A percentile compares a stretch with the other conserved stretches of the same genome.
Evolutionary conservation across 1,140 invertebrate species (phyloP).

Genomic region (Zaprionus davidi): DNA sequence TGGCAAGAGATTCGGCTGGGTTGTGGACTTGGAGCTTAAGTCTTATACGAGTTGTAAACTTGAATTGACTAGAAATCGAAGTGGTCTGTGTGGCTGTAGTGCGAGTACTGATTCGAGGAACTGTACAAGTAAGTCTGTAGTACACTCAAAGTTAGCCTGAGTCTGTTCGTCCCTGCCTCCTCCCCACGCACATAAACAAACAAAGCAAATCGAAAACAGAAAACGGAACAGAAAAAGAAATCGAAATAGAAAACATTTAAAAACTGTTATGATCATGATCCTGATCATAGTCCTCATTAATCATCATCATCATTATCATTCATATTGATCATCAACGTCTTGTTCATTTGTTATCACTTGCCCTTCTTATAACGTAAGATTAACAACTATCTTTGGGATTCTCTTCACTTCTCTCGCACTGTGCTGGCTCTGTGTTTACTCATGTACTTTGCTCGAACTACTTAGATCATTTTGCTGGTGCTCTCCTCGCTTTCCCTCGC

Average conservation of each 20-base stretch:
- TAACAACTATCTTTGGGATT: constrained; percentile 81
- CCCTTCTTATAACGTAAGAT: constrained; percentile 75
- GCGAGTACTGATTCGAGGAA: constrained; percentile 22
- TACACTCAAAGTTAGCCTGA: constrained; percentile 13
- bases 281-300: constrained; percentile 38
- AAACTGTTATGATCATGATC: constrained; percentile 49
- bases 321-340: constrained; percentile 23
- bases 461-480: constrained; percentile 21
- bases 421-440: constrained; percentile 51
- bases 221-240: constrained; percentile 44
- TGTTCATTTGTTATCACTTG: constrained; percentile 73
- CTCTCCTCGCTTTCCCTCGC: constrained; percentile 2
- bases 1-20: constrained; percentile 35
- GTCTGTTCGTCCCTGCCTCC: neutral
- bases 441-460: constrained; percentile 41
- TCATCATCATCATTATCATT: constrained; percentile 34
- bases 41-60: constrained; percentile 43
- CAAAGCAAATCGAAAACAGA: constrained; percentile 32
- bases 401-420: constrained; percentile 44
- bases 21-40: constrained; percentile 12
- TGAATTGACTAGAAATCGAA: constrained; percentile 67
- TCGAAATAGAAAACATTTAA: constrained; percentile 45
- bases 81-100: constrained; percentile 15
- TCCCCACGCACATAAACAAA: constrained; percentile 16
- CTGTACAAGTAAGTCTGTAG: constrained; percentile 5